These are phyloP conservation scores for Phorcus lineatus DNA, from an alignment of 2,888 invertebrate species.

Conservation along the genomic window DNA sequence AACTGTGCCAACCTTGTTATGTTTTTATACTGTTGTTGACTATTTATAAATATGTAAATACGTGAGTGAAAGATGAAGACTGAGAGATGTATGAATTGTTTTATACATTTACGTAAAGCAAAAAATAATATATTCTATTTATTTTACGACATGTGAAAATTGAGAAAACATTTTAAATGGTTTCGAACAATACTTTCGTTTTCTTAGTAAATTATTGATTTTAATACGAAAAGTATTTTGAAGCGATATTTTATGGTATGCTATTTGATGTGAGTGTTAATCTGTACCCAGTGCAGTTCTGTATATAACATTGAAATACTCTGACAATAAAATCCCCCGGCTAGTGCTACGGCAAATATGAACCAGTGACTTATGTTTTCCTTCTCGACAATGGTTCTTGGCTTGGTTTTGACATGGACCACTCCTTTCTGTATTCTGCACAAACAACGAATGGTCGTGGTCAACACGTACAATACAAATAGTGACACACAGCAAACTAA, in stretches of 20 bases:
- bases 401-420: neutral
- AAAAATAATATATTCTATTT: neutral
- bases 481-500: too few relatives aligned
- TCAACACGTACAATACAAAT: too few relatives aligned
- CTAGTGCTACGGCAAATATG: conserved; percentile 18
- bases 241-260: too few relatives aligned
- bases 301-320: too few relatives aligned
- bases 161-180: conserved; percentile 8
- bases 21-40: conserved; percentile 11
- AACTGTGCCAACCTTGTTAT: neutral
- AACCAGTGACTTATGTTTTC: neutral
- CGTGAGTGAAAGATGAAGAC: neutral
- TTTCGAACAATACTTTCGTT: neutral
- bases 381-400: neutral
- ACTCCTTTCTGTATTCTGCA: too few relatives aligned
- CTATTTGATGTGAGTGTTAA: too few relatives aligned
- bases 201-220: too few relatives aligned
- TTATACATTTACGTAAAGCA: neutral
- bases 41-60: conserved; percentile 21
- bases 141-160: neutral
- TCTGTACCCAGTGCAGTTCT: too few relatives aligned
- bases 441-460: too few relatives aligned
- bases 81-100: conserved; percentile 10
- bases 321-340: conserved; percentile 10
- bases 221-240: too few relatives aligned